Base-by-base conservation (phyloP, 1,140 invertebrate species). In the Leptinotarsa defecta region DNA sequence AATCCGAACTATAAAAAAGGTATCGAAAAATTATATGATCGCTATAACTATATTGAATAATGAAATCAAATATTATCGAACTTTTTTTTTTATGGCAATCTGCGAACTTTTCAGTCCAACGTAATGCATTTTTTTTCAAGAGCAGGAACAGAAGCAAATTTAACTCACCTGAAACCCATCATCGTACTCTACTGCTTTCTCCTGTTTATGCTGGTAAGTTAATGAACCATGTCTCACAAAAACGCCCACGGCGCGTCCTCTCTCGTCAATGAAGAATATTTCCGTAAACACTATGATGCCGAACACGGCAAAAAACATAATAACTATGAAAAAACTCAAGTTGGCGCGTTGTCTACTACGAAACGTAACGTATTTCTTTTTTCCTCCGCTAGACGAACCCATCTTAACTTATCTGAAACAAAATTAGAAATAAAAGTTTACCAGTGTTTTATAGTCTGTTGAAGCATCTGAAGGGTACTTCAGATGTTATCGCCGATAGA, bases 231-330 rank as follows among this genome's bases (percentile, higher is more conserved):
- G 87, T 74, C 86, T 82, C 5, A 86, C 86, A 19, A 87, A 75
- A 15, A 86, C 84, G n/a, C 87, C 87, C 17, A 84, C 83, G 13
- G 85, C 85, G 43, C 86, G 83, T 11, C 87, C 87, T 75, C 87
- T 85, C 74, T 91, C 89, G 83, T 94, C 92, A 57, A 94, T 91
- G 68, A 94, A 87, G 83, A 94, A 90, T 77, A 94, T 91, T 86
- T 95, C 94, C 52, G 94, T 95, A 62, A 96, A 87, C 15, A 96
- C 91, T 78, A 96, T 95, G 70, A 95, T 86, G 13, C 92, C 92
- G 81, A 95, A 96, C 52, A 96, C 91, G n/a, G 91, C 92, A 83
- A 96, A 94, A 85, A 96, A 96, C 87, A 95, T 94, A 74, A 96
- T 90, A 43, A 96, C 94, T 81, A 96, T 92, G 86, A 95, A 92